Conservation (phyloP, 2,797 vertebrate genomes). For the Onychomys leucogaster region DNA sequence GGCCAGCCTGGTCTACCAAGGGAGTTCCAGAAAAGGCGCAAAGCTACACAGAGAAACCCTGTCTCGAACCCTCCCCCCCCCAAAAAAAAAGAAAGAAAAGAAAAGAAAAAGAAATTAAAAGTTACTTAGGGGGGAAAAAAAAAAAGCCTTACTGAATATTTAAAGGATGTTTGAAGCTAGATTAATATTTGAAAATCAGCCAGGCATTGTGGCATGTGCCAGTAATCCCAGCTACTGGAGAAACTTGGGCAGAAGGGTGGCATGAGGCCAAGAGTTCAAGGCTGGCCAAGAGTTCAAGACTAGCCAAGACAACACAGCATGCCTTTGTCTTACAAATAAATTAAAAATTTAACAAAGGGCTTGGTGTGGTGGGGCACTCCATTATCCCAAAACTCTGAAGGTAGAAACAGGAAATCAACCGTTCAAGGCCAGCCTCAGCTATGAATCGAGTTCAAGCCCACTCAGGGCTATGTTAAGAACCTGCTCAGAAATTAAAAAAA, state of each 20-base stretch:
- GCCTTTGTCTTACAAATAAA: not conserved
- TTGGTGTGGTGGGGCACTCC: not conserved
- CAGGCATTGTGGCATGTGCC: not conserved
- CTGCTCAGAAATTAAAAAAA: not conserved
- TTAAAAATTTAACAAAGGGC: not conserved
- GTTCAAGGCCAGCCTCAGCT: not conserved
- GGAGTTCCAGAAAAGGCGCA: too few relatives aligned
- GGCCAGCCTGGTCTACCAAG: too few relatives aligned
- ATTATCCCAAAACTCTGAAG: not conserved
- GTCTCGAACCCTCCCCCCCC: too few relatives aligned
- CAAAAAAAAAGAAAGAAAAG: constrained; percentile 24
- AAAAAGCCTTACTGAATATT: constrained; percentile 40
- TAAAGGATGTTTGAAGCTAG: constrained; percentile 45
- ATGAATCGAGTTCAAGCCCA: not conserved
- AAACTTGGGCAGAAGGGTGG: not conserved
- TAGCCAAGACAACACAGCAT: not conserved
- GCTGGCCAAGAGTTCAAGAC: not conserved
- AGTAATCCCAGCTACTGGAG: not conserved
- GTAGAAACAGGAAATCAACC: not conserved
- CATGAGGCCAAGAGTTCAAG: not conserved
- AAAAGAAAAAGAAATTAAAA: not conserved
- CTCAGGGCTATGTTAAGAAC: not conserved
- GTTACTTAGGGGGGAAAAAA: not conserved
- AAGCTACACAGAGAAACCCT: too few relatives aligned
- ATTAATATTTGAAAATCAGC: constrained; percentile 59